These are phyloP conservation scores for Steinernema carpocapsae DNA, from an alignment of 2,888 invertebrate genomes.

Conservation along the genomic window DNA sequence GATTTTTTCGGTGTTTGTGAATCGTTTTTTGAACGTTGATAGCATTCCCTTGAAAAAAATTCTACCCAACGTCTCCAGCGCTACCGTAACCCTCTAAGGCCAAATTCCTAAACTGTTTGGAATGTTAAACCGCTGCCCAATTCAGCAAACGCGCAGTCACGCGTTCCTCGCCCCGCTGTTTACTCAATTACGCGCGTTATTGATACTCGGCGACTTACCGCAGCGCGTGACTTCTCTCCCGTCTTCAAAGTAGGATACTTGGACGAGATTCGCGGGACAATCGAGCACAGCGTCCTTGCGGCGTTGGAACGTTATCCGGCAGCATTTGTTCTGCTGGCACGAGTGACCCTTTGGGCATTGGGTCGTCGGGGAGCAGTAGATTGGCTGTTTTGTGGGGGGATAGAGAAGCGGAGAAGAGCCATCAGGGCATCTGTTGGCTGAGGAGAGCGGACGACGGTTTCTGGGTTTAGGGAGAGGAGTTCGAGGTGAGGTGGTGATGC, in stretches of 20 bases:
- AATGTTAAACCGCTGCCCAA: neutral
- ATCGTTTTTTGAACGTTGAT: too few species aligned
- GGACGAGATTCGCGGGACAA: constrained; percentile 5
- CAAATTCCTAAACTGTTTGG: too few species aligned
- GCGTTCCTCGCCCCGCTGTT: constrained; percentile 1
- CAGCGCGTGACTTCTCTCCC: constrained; percentile 7
- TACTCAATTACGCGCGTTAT: constrained; percentile 16
- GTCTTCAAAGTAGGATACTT: constrained; percentile 9
- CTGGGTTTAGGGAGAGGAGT: neutral
- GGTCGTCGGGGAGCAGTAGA: constrained; percentile 50
- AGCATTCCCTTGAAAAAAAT: too few species aligned
- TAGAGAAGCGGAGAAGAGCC: constrained; percentile 52
- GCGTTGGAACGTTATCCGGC: constrained; percentile 28
- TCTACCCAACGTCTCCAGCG: too few species aligned
- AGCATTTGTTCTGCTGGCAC: constrained; percentile 52
- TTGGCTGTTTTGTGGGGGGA: constrained; percentile 52
- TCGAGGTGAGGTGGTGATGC: too few species aligned
- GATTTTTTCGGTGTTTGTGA: too few species aligned
- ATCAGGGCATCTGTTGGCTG: constrained; percentile 49
- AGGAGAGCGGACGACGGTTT: constrained; percentile 12
- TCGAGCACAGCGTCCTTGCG: neutral
- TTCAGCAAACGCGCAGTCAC: neutral
- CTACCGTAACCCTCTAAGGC: too few species aligned
- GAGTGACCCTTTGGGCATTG: constrained; percentile 52
- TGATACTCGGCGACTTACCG: constrained; percentile 7